A percentile compares a stretch with the other conserved stretches of the same genome.
Conservation (phyloP, 1,140 invertebrate species). For the Centruroides vittatus region DNA sequence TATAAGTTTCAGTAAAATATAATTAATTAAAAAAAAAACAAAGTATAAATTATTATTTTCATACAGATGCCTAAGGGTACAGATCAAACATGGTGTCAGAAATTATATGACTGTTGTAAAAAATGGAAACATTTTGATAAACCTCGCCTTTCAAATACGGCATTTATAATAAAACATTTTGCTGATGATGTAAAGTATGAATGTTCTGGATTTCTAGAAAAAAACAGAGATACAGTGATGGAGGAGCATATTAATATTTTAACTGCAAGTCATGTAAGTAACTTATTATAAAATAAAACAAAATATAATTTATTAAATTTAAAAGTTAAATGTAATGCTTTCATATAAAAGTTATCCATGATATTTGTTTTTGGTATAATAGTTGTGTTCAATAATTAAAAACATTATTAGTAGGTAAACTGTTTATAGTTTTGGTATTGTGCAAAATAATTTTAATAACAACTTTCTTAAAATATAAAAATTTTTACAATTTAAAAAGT, state of each 20-base stretch:
- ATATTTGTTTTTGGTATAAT: no score
- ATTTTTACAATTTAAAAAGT: no score
- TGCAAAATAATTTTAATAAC: no score
- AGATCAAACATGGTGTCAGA: constrained; percentile 83
- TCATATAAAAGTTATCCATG: no score
- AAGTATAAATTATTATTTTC: background rate
- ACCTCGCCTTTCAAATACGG: constrained; percentile 65
- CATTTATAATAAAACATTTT: constrained; percentile 81
- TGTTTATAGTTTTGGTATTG: no score
- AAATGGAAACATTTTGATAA: constrained; percentile 69
- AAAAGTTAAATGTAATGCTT: no score
- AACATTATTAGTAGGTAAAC: no score
- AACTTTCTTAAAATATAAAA: no score
- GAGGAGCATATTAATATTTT: constrained; percentile 76
- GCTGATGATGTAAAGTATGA: constrained; percentile 89
- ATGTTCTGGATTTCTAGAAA: constrained; percentile 82
- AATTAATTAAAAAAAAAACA: background rate
- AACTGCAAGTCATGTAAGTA: constrained; percentile 33
- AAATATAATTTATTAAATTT: no score
- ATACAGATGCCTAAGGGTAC: constrained; percentile 73
- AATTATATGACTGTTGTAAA: constrained; percentile 71
- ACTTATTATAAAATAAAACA: no score
- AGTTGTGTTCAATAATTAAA: no score
- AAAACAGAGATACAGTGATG: constrained; percentile 91
- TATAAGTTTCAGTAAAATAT: constrained; percentile 13